These are phyloP conservation scores for Oligia strigilis DNA, from an alignment of 2,888 invertebrate species.

Conservation along the genomic window DNA sequence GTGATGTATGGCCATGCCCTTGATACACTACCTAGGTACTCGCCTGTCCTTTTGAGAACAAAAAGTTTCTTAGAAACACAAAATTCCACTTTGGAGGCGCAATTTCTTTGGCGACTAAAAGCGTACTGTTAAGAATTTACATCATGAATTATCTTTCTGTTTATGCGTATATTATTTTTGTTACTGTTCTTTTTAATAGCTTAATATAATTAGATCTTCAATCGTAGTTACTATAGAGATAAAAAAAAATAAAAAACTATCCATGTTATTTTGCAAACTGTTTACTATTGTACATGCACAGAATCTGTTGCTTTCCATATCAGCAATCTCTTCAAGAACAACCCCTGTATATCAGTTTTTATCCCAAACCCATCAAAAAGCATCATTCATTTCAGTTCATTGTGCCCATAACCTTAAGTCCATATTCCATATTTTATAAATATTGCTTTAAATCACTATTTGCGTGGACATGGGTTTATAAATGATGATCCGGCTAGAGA, in stretches of 20 bases:
- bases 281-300: background rate
- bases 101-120: constrained; percentile 22
- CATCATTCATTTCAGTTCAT: constrained; percentile 43
- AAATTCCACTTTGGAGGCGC: constrained; percentile 49
- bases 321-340: constrained; percentile 10
- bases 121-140: constrained; percentile 6
- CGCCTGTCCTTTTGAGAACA: constrained; percentile 48
- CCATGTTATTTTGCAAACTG: too few species aligned
- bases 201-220: background rate
- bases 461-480: constrained; percentile 75
- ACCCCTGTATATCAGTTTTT: constrained; percentile 44
- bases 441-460: constrained; percentile 72
- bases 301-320: constrained; percentile 15
- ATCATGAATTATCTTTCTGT: background rate
- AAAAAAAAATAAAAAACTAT: background rate
- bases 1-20: constrained; percentile 71
- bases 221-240: background rate
- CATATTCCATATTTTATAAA: constrained; percentile 68
- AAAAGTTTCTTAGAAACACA: constrained; percentile 53
- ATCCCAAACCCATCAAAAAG: constrained; percentile 35
- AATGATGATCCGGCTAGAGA: constrained; percentile 77
- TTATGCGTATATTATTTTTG: background rate
- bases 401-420: constrained; percentile 59
- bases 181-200: background rate
- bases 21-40: constrained; percentile 65